Base-by-base conservation (phyloP, 2,888 invertebrate genomes). In the Drosophila paramelanica region DNA sequence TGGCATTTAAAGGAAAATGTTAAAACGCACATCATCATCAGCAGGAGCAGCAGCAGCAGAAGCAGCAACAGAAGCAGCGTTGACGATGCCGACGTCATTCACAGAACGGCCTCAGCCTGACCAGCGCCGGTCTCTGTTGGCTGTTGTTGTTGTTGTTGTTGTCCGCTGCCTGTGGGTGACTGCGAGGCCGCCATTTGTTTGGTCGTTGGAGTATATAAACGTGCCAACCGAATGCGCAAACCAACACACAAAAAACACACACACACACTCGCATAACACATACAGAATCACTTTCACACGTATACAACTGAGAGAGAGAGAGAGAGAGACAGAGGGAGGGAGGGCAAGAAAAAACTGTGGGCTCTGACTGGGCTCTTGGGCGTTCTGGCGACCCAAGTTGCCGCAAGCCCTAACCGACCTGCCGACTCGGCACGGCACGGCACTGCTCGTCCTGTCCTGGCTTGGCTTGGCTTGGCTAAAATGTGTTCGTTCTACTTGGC, bases 401-500 rank as follows among this genome's bases (percentile, higher is more conserved):
- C 39, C 41, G 7, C 36, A 31, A 1, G 33, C 38, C 25, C 41
- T 7, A 10, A n/a, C 23, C 45, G 27, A 38, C 17, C 27, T 17
- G 17, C 17, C 50, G 20, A 5, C 33, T 42, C 31, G 38, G 53
- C 59, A 23, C 39, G 56, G 17, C 33, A 38, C 31, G 38, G 53
- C 59, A 23, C 39, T 49, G 17, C 42, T 38, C 27, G 47, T 38
- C 33, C 17, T 14, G 42, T 25, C 25, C 39, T 10, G 53, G 57
- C 61, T 14, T 43, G 58, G 72, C 57, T 47, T 46, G 62, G 67
- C 45, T 62, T 52, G 77, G 77, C 81, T 81, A 70, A 81, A 83
- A 83, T 83, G 82, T 83, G 83, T 84, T 83, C 83, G 81, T 84
- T 84, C 83, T 83, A 84, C 84, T 84, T 83, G 83, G 83, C 85